Base-by-base conservation (phyloP, 2,797 vertebrate species). In the Emydoidea blandingii region DNA sequence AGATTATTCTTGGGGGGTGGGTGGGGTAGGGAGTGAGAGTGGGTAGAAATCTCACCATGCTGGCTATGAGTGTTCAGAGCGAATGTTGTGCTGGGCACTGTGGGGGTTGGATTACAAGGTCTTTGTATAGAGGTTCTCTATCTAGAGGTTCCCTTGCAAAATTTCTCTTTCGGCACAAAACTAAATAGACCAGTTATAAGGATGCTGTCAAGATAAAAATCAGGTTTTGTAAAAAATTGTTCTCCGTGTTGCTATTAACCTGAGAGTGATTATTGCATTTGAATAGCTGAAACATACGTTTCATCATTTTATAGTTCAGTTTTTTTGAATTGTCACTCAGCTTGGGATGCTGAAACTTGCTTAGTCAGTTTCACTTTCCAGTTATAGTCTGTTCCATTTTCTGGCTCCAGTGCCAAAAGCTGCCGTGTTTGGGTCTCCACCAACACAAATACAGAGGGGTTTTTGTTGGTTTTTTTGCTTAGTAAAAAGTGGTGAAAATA, bases 111-210 rank as follows among this genome's bases (percentile, higher is more conserved):
- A 81, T 82, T 94, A 62, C 56, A 79, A 65, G 78, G 47, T 57
- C 56, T 53, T 50, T 89, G 44, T 59, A 79, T 47, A 83, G 68
- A 93, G 76, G 31, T 68, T 27, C 3, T 2, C 12, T 89, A 85
- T 1, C 0, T 41, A 23, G 44, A 14, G 23, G 44, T 47, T 76
- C 74, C 41, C 25, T 78, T 78, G 74, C 6, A 78, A 78, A 27
- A 78, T 44, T 62, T 72, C 34, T 93, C 86, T 91, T 57, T 29
- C 56, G 31, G 82, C 34, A 57, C 80, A 81, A 2, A 4, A 2
- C 83, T 90, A 81, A 82, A 2, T 78, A 96, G 96, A 92, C 95
- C 96, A 96, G 95, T 96, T 85, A 96, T 96, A 97, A 92, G 94
- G 93, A 89, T 52, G 56, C 4, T 88, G 87, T 91, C 21, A 90